Conservation (phyloP, 1,140 invertebrate species). For the Coboldia fuscipes region DNA sequence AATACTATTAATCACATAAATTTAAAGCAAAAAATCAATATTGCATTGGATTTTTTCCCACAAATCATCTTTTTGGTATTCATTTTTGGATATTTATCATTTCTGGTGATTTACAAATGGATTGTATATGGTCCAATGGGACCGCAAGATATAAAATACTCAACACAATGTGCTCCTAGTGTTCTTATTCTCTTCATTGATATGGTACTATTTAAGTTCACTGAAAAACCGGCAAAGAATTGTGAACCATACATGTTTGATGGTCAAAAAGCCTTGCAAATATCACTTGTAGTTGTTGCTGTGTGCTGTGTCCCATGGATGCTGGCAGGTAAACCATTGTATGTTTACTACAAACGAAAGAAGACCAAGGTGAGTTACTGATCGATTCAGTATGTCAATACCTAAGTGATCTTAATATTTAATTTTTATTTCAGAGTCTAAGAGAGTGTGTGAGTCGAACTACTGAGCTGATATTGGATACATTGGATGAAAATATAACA, state of each 20-base stretch:
- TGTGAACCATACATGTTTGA: conserved; percentile 35
- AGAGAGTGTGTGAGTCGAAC: background rate
- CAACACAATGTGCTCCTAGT: conserved; percentile 47
- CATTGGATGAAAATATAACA: too few relatives aligned
- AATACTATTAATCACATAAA: conserved; percentile 78
- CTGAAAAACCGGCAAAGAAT: conserved; percentile 10
- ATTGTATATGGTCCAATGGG: conserved; percentile 26
- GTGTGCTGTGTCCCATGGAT: conserved; percentile 58
- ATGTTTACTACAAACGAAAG: conserved; percentile 16
- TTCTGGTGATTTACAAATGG: conserved; percentile 65
- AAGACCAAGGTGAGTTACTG: background rate
- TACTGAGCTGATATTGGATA: background rate
- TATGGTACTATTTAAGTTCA: conserved; percentile 44
- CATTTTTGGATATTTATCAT: conserved; percentile 61
- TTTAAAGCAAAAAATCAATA: conserved; percentile 26
- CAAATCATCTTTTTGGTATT: conserved; percentile 58
- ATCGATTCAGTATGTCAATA: background rate
- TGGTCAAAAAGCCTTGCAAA: conserved; percentile 38
- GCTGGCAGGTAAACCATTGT: conserved; percentile 61
- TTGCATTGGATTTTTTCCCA: conserved; percentile 61
- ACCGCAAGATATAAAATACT: conserved; percentile 15
- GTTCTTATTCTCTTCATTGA: conserved; percentile 63
- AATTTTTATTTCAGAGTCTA: background rate
- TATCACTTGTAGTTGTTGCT: conserved; percentile 36
- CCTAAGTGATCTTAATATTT: background rate